A percentile compares a stretch with the other conserved stretches of the same genome.
phyloP scores from a whole-genome alignment of 2,888 invertebrate species.

The Eugnorisma glareosa region DNA sequence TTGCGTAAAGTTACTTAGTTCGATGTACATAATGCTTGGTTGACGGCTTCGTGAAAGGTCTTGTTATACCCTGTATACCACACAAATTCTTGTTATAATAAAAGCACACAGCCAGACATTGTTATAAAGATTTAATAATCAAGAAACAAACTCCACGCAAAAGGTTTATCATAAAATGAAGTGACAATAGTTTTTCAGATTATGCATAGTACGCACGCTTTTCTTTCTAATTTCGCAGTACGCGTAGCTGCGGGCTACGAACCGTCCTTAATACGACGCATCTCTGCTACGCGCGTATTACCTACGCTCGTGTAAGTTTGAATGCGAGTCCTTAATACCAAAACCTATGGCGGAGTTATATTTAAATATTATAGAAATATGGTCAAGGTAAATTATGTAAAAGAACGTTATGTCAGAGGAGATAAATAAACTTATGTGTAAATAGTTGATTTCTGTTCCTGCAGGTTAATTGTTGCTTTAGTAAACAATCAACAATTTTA shows the following conservation, averaged over 20 bases:
- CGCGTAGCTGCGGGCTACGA: not conserved
- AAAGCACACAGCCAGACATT: too few species aligned
- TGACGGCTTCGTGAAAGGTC: too few species aligned
- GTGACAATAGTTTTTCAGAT: not conserved
- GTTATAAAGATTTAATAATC: too few species aligned
- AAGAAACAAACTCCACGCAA: not conserved
- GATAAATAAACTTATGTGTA: not conserved
- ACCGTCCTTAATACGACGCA: slow-evolving; percentile 4
- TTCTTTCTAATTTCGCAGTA: not conserved
- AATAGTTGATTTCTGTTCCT: not conserved
- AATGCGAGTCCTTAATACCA: not conserved
- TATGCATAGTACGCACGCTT: slow-evolving; percentile 1
- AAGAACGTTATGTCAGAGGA: not conserved
- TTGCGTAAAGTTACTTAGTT: too few species aligned
- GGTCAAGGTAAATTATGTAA: not conserved
- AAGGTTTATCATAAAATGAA: not conserved
- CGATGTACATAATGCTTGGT: too few species aligned
- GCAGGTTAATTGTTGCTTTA: not conserved
- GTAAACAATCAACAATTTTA: not conserved
- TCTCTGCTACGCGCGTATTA: slow-evolving; percentile 17
- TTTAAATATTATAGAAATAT: not conserved
- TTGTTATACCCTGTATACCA: too few species aligned
- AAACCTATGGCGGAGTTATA: not conserved
- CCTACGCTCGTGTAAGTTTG: slow-evolving; percentile 11
- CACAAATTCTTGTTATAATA: too few species aligned